A percentile compares a stretch with the other conserved stretches of the same genome.
Evolutionary conservation across 2,888 invertebrate species (phyloP).

Genomic region (Plebejus argus): DNA sequence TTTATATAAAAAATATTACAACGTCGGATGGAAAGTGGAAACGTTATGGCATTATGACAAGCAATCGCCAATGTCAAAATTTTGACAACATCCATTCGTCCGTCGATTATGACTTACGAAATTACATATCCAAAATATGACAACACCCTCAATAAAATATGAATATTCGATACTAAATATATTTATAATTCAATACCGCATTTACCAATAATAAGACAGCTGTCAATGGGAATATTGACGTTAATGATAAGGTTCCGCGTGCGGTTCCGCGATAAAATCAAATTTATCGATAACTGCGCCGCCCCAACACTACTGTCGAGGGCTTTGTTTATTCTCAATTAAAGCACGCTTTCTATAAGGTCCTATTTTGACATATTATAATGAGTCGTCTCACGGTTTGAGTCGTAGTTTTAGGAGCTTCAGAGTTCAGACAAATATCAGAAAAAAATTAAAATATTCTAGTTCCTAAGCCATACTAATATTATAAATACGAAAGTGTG

Average conservation of each 20-base stretch:
- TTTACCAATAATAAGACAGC: constrained; percentile 26
- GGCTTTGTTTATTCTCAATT: constrained; percentile 28
- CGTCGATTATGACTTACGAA: background rate
- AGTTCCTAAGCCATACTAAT: no score
- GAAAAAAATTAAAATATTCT: no score
- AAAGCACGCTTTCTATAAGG: background rate
- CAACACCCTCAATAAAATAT: background rate
- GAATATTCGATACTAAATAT: constrained; percentile 14
- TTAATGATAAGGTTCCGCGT: constrained; percentile 42
- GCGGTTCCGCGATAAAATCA: constrained; percentile 44
- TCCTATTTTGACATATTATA: background rate
- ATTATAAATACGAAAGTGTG: no score
- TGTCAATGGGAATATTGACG: constrained; percentile 31
- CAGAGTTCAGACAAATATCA: no score
- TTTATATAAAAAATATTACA: background rate
- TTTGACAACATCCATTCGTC: background rate
- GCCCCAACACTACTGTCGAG: constrained; percentile 45
- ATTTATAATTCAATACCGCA: constrained; percentile 20
- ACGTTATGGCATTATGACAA: background rate
- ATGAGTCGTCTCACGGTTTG: no score
- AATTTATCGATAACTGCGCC: constrained; percentile 50
- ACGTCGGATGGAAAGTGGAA: background rate
- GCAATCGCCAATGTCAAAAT: background rate
- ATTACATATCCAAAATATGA: background rate
- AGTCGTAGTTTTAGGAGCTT: no score